These are phyloP conservation scores for Tragelaphus scriptus DNA, from an alignment of 2,113 vertebrate species.

Conservation along the genomic window DNA sequence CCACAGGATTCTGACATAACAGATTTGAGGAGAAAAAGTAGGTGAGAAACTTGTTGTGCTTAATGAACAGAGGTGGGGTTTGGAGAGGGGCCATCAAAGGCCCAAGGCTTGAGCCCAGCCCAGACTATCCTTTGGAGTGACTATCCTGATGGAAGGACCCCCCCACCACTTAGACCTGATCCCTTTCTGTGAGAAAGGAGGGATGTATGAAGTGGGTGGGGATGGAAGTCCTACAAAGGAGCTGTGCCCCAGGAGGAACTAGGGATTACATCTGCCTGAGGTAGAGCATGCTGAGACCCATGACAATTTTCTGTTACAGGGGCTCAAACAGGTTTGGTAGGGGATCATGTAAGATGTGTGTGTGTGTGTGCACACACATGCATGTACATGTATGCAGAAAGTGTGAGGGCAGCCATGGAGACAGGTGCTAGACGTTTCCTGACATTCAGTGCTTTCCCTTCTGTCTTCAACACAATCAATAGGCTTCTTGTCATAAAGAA, in stretches of 20 bases:
- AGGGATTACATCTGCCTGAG: background rate
- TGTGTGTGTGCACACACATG: rapidly evolving
- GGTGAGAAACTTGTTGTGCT: background rate
- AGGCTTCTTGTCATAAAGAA: background rate
- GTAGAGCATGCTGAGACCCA: background rate
- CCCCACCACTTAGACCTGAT: background rate
- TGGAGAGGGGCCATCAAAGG: background rate
- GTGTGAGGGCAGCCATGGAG: background rate
- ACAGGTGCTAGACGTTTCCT: background rate
- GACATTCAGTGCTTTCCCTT: background rate
- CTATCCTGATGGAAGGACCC: background rate
- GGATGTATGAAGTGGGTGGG: too few species aligned
- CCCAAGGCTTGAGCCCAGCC: background rate
- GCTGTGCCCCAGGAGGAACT: background rate
- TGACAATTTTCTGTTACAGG: background rate
- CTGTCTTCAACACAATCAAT: background rate
- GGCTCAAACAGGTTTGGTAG: background rate
- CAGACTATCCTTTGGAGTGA: background rate
- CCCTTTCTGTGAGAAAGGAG: background rate
- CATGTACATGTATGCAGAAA: rapidly evolving
- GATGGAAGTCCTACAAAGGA: background rate
- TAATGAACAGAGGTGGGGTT: background rate
- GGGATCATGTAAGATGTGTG: background rate
- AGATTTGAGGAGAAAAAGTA: background rate
- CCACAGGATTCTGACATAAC: background rate